Percentiles rank a stretch among this genome's conserved stretches.
Conservation (phyloP, 2,797 vertebrate species). For the Pangasius krempfi region DNA sequence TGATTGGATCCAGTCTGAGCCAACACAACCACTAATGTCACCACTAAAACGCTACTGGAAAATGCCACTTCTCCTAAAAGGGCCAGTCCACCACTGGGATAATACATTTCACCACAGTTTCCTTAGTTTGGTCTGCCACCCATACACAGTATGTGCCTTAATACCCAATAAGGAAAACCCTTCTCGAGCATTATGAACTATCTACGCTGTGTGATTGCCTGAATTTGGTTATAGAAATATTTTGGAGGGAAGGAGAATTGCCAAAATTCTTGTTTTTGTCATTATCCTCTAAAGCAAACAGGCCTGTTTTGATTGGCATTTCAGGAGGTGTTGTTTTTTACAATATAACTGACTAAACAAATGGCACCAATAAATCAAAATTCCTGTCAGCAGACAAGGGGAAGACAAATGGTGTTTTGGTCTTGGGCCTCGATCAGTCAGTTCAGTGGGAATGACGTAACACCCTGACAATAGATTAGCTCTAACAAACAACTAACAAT, state of each 20-base stretch:
- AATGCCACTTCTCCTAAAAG: neutral
- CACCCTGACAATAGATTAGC: constrained; percentile 21
- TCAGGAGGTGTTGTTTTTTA: constrained; percentile 37
- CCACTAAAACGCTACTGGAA: constrained; percentile 32
- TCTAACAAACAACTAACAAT: neutral
- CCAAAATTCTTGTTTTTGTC: constrained; percentile 6
- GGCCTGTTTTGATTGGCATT: neutral
- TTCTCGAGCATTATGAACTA: neutral
- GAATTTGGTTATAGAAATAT: neutral
- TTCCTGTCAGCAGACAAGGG: constrained; percentile 37
- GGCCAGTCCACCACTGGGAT: constrained; percentile 21
- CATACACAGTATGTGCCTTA: neutral
- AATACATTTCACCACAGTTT: constrained; percentile 28
- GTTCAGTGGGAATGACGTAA: constrained; percentile 54
- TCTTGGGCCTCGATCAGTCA: constrained; percentile 55
- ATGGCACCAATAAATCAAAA: constrained; percentile 46
- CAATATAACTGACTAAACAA: constrained; percentile 52
- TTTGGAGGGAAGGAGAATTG: neutral
- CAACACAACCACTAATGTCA: constrained; percentile 50
- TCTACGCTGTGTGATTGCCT: neutral
- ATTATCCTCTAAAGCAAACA: constrained; percentile 13
- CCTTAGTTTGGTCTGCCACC: constrained; percentile 32
- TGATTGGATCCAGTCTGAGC: constrained; percentile 54
- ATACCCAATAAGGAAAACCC: neutral
- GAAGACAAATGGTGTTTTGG: constrained; percentile 40